Evolutionary conservation across 2,113 vertebrate genomes (phyloP).

Genomic region (Siniperca chuatsi): DNA sequence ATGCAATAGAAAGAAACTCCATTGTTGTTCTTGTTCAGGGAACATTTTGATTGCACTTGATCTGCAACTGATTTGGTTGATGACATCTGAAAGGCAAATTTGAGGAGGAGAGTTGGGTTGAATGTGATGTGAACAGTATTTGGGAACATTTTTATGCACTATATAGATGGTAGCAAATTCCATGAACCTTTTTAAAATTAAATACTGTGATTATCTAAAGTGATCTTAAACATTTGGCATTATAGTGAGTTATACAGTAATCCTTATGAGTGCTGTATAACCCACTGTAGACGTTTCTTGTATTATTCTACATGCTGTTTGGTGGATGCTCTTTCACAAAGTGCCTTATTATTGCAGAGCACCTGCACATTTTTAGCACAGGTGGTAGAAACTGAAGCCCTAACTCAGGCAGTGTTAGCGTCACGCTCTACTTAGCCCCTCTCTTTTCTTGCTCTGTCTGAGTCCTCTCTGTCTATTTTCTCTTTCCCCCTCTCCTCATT

Average conservation of each 20-base stretch:
- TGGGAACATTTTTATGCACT: not conserved
- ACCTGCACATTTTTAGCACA: constrained; percentile 12
- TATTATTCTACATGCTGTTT: not conserved
- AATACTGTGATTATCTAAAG: not conserved
- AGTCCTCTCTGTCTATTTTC: not conserved
- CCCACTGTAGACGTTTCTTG: not conserved
- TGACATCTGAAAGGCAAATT: not conserved
- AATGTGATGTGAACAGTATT: too few species aligned
- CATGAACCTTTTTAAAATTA: not conserved
- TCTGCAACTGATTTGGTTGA: not conserved
- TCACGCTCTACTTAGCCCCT: not conserved
- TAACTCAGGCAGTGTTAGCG: not conserved
- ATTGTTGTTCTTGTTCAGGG: not conserved
- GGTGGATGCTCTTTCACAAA: not conserved
- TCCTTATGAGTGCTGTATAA: not conserved
- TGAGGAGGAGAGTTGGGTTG: not conserved
- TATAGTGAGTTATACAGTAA: not conserved
- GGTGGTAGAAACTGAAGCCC: constrained; percentile 1
- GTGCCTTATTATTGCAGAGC: not conserved
- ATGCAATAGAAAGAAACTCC: not conserved
- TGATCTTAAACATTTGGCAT: not conserved
- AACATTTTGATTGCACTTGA: not conserved
- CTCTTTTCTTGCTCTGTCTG: constrained; percentile 9
- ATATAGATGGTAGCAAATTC: not conserved
- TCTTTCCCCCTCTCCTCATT: constrained; percentile 17